A percentile compares a stretch with the other conserved stretches of the same genome.
Conservation (phyloP, 2,888 invertebrate species). For the Nymphalis c-album region DNA sequence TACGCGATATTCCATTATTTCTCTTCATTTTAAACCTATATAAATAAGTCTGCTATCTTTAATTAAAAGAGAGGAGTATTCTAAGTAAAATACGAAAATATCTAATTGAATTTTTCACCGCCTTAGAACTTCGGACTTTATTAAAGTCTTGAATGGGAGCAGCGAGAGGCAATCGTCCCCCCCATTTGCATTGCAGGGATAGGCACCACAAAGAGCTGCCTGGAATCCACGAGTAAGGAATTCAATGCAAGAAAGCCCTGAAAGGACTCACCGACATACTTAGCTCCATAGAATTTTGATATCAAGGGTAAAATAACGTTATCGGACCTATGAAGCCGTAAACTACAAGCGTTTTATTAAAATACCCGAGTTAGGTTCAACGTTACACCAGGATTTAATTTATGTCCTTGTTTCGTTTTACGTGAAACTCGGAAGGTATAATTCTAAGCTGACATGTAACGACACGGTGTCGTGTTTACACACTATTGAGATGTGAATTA, state of each 20-base stretch:
- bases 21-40: background rate
- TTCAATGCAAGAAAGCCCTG: slow-evolving; percentile 35
- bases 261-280: slow-evolving; percentile 29
- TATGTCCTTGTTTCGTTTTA: slow-evolving; percentile 14
- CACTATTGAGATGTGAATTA: background rate
- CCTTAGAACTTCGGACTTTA: slow-evolving; percentile 34
- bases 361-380: slow-evolving; percentile 11
- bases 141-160: slow-evolving; percentile 36
- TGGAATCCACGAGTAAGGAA: slow-evolving; percentile 34
- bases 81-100: slow-evolving; percentile 29
- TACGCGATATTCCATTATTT: background rate
- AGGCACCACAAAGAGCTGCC: slow-evolving; percentile 31
- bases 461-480: slow-evolving; percentile 3
- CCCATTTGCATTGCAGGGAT: slow-evolving; percentile 36
- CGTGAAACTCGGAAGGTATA: slow-evolving; percentile 1
- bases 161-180: slow-evolving; percentile 36
- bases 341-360: slow-evolving; percentile 9
- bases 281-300: slow-evolving; percentile 25
- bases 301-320: slow-evolving; percentile 18
- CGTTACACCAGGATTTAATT: slow-evolving; percentile 7
- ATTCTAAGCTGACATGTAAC: slow-evolving; percentile 20
- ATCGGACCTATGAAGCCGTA: slow-evolving; percentile 18
- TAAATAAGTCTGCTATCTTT: background rate
- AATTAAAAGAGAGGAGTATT: slow-evolving; percentile 1
- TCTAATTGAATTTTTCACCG: slow-evolving; percentile 37